Base-by-base conservation (phyloP, 2,888 invertebrate genomes). In the Drosophila macrothrix region DNA sequence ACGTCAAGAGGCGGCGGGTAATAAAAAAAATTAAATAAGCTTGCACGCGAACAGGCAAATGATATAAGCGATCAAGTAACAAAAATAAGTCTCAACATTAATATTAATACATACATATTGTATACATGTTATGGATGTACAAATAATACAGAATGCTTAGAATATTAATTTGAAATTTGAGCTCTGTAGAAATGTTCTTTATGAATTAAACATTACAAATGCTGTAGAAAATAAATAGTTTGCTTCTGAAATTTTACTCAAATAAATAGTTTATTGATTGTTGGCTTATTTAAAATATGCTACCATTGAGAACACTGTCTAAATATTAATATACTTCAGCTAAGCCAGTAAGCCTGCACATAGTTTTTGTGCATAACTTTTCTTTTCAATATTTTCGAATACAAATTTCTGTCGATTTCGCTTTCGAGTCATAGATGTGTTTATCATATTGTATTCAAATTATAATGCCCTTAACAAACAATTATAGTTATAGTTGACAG, bases 1-100 rank as follows among this genome's bases (percentile, higher is more conserved):
- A 88, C 72, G 72, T 78, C 73, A 70, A 67, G 10, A 55, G 65
- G 61, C 63, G 84, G 31, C 64, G 67, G 50, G 67, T 86, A 88
- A 78, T 86, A 89, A 88, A 90, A 80, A 83, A 88, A 86, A 86
- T 88, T 87, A 86, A 83, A 86, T 90, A 84, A 86, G 67, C 56
- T 28, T 49, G 67, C 90, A 90, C 87, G 85, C 89, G 75, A 83
- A 50, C 62, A 31, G 68, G 50, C 67, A 64, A 70, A 67, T 80
- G 64, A 75, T 82, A 80, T 79, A 78, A 77, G 78, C 66, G 56
- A 31, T 58, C 54, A n/a, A 53, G 58, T 65, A 72, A 70, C 61
- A 62, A 72, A 73, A 53, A 67, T 43, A 54, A 59, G 61, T 62
- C 33, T 19, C n/a, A 10, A 46, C 37, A 55, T 16, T n/a, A 55